Conservation (phyloP, 2,888 invertebrate species). For the Hydriomena furcata region DNA sequence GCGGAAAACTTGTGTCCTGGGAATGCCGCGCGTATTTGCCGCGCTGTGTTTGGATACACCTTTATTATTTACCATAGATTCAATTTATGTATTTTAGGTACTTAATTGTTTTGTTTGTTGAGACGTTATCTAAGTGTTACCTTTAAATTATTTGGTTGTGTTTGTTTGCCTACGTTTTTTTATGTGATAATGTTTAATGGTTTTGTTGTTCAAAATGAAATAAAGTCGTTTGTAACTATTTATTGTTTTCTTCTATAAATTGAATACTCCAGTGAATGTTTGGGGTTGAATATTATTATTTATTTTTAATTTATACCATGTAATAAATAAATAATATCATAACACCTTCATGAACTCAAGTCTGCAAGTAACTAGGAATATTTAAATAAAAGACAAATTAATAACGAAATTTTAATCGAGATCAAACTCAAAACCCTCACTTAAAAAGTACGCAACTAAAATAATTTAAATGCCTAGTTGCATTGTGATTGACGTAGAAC, state of each 20-base stretch:
- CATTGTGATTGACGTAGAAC: constrained; percentile 8
- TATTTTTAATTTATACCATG: too few relatives aligned
- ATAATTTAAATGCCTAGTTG: neutral
- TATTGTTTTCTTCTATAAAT: neutral
- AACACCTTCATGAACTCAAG: too few relatives aligned
- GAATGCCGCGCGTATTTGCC: too few relatives aligned
- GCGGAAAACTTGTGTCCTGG: too few relatives aligned
- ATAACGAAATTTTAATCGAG: constrained; percentile 19
- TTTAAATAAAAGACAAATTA: constrained; percentile 2
- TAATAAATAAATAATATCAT: too few relatives aligned
- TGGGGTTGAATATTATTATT: too few relatives aligned
- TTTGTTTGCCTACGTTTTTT: constrained; percentile 4
- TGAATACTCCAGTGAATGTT: neutral
- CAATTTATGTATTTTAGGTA: neutral
- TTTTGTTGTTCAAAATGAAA: constrained; percentile 18
- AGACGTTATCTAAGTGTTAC: neutral
- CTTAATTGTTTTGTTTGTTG: constrained; percentile 5
- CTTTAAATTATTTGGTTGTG: constrained; percentile 8
- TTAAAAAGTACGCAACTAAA: constrained; percentile 1
- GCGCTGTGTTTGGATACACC: too few relatives aligned
- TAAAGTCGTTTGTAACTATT: constrained; percentile 8
- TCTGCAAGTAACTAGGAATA: too few relatives aligned
- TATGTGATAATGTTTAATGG: constrained; percentile 4
- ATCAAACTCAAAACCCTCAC: constrained; percentile 17
- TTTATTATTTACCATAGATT: too few relatives aligned